A percentile compares a stretch with the other conserved stretches of the same genome.
phyloP scores from a whole-genome alignment of 37 sponge, comb jelly and placozoan genomes.

The Ephydatia muelleri region DNA sequence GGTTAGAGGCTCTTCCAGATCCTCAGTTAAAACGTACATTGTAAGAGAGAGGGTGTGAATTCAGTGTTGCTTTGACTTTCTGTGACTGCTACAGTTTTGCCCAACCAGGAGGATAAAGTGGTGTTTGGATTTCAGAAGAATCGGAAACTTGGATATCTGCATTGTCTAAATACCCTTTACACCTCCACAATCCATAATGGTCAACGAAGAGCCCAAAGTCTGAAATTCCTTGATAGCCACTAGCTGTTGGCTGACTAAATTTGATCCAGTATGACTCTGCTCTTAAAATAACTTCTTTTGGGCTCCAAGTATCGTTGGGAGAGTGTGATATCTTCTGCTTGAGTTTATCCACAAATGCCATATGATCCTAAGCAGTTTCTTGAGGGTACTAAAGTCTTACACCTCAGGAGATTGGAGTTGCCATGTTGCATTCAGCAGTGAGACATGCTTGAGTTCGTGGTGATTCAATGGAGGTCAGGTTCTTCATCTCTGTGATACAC shows the following conservation, averaged over 20 bases:
- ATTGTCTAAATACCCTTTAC: slow-evolving; percentile 41
- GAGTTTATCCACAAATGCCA: background rate
- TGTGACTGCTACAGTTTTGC: slow-evolving; percentile 3
- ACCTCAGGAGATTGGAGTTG: slow-evolving; percentile 12
- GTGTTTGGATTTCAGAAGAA: slow-evolving; percentile 11
- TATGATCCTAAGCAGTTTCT: background rate
- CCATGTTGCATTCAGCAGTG: background rate
- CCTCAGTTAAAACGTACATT: slow-evolving; percentile 35
- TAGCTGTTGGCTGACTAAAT: background rate
- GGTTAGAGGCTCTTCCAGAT: slow-evolving; percentile 48
- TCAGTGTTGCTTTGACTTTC: slow-evolving; percentile 38
- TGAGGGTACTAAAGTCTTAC: slow-evolving; percentile 8
- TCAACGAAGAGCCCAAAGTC: slow-evolving; percentile 27
- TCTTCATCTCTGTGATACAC: slow-evolving; percentile 11
- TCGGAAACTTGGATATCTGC: slow-evolving; percentile 28
- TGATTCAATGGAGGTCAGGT: background rate
- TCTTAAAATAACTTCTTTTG: background rate
- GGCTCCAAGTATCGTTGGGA: background rate
- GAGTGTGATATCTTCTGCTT: slow-evolving; percentile 1
- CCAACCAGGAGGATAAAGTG: background rate
- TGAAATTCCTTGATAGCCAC: background rate
- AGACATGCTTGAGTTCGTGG: background rate
- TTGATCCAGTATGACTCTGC: background rate
- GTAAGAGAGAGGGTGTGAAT: slow-evolving; percentile 43
- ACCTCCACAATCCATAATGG: slow-evolving; percentile 16